Evolutionary conservation across 2,797 vertebrate genomes (phyloP).

Genomic region (Clamator glandarius): DNA sequence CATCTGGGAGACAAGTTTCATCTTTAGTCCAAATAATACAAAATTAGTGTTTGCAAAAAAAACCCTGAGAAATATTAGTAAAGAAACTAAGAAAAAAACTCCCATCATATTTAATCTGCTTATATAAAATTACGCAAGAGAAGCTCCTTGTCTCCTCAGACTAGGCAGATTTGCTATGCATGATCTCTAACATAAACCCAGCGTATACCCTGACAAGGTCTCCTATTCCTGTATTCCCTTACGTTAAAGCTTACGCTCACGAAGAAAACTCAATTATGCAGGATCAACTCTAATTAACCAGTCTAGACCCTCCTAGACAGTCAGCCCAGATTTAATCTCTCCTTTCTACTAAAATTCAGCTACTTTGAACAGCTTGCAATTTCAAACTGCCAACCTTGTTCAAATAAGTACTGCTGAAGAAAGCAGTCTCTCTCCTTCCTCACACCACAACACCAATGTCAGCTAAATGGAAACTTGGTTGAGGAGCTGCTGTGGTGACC

Average conservation of each 20-base stretch:
- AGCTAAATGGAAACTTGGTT: neutral
- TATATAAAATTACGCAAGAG: neutral
- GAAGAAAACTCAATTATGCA: neutral
- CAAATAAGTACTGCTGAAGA: neutral
- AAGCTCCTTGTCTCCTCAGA: neutral
- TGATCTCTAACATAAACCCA: neutral
- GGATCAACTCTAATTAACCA: neutral
- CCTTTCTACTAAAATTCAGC: neutral
- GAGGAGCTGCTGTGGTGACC: neutral
- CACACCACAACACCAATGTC: fast-evolving
- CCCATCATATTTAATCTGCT: neutral
- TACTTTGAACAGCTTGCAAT: neutral
- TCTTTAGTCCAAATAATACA: neutral
- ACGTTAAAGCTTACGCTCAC: neutral
- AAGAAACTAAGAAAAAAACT: neutral
- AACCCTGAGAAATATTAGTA: neutral
- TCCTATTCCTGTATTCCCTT: neutral
- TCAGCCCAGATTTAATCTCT: neutral
- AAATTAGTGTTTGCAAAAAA: neutral
- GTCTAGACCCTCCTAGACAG: neutral
- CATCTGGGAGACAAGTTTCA: neutral
- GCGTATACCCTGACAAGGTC: neutral
- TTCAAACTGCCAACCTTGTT: neutral
- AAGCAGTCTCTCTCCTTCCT: neutral
- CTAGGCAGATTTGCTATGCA: neutral